Percentiles rank a stretch among this genome's conserved stretches.
These are phyloP conservation scores for Gasteruption jaculator DNA, from an alignment of 2,888 invertebrate species.

Conservation along the genomic window DNA sequence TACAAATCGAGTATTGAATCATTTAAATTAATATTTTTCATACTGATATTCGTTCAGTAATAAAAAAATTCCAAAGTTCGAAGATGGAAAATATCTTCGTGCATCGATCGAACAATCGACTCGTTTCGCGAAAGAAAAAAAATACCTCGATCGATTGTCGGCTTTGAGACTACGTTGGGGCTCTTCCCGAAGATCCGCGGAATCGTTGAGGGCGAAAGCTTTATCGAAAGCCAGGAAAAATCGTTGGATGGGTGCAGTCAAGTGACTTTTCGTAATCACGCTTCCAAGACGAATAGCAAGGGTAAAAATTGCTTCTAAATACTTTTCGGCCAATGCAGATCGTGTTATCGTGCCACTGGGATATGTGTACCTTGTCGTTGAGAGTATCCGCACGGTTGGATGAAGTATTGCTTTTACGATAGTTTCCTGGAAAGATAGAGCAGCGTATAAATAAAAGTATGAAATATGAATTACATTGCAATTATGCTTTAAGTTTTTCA, in stretches of 20 bases:
- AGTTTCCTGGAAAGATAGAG: constrained; percentile 62
- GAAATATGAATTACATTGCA: neutral
- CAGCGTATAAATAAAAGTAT: neutral
- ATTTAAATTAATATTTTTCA: too few relatives aligned
- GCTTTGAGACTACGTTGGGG: too few relatives aligned
- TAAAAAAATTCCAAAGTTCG: too few relatives aligned
- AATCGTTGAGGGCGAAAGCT: constrained; percentile 53
- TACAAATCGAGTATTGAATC: too few relatives aligned
- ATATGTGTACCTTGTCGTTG: constrained; percentile 75
- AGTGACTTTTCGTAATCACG: constrained; percentile 71
- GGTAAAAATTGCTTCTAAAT: constrained; percentile 77
- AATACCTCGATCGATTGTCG: too few relatives aligned
- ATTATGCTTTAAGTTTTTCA: too few relatives aligned
- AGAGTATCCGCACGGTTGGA: constrained; percentile 76
- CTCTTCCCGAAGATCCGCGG: too few relatives aligned
- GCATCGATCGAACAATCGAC: constrained; percentile 7
- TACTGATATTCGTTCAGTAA: too few relatives aligned
- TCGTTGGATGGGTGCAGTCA: constrained; percentile 64
- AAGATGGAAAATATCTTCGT: too few relatives aligned
- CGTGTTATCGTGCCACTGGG: constrained; percentile 77
- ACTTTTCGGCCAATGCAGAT: constrained; percentile 72
- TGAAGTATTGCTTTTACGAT: constrained; percentile 79
- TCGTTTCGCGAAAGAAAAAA: neutral
- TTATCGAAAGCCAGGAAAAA: constrained; percentile 83
- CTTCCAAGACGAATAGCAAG: constrained; percentile 72